Conservation (phyloP, 30 jellyfish, hydroid and myxozoan species). For the Calvadosia cruxmelitensis region DNA sequence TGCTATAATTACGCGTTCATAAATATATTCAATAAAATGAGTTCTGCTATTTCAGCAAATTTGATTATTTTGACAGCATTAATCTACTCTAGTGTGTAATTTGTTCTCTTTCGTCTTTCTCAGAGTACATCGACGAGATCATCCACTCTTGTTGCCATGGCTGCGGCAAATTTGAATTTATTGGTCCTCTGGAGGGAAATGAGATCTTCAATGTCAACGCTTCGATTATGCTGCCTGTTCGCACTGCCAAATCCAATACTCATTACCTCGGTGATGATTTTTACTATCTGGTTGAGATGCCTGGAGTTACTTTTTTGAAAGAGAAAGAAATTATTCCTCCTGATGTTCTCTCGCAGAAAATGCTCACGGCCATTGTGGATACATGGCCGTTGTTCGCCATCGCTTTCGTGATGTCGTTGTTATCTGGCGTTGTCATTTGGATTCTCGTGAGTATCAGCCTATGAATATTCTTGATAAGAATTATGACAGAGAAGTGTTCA, state of each 20-base stretch:
- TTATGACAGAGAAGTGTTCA: no score
- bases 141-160: slow-evolving; percentile 17
- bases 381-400: not conserved
- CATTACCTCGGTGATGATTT: not conserved
- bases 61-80: no score
- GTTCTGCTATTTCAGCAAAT: no score
- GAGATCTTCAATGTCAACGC: slow-evolving; percentile 2
- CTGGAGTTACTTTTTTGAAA: not conserved
- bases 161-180: slow-evolving; percentile 5
- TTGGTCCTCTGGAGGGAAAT: not conserved
- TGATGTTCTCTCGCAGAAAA: not conserved
- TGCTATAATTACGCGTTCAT: no score
- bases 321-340: not conserved
- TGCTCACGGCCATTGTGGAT: not conserved
- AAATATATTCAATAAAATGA: no score
- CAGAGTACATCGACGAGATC: not conserved
- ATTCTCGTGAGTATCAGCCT: not conserved
- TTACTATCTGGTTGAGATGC: not conserved
- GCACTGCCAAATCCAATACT: not conserved
- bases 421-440: not conserved
- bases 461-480: no score
- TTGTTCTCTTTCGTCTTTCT: not conserved
- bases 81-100: no score
- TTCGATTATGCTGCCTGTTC: not conserved
- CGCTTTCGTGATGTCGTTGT: not conserved